Conservation (phyloP, 2,797 vertebrate genomes). For the Netta rufina region DNA sequence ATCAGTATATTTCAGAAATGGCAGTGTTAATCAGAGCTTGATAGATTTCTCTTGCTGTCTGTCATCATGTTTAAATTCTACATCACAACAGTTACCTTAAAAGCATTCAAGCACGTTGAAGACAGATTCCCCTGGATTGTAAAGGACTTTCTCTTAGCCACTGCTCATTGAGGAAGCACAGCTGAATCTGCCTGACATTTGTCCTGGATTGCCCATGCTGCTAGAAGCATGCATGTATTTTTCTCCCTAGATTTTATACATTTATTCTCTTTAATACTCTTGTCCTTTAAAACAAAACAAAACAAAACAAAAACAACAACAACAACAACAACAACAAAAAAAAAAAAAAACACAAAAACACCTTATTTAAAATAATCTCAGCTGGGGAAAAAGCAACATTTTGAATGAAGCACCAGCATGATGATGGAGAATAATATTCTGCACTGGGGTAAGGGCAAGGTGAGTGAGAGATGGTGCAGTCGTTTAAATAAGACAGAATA, state of each 20-base stretch:
- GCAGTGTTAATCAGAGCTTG: background rate
- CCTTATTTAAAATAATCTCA: background rate
- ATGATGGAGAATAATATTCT: background rate
- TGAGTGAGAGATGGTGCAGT: background rate
- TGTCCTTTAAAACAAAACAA: background rate
- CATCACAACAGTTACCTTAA: background rate
- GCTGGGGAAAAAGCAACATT: background rate
- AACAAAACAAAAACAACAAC: too few species aligned
- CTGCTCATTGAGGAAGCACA: background rate
- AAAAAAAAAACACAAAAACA: background rate
- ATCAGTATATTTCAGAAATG: background rate
- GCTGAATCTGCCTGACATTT: background rate
- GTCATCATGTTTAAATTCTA: background rate
- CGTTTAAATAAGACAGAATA: background rate
- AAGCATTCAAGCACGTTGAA: background rate
- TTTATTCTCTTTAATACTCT: background rate
- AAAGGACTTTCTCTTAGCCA: background rate
- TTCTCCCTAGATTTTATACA: rapidly evolving
- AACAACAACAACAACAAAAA: too few species aligned
- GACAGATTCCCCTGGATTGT: background rate
- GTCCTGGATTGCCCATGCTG: background rate
- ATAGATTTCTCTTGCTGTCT: background rate
- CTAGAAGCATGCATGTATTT: background rate
- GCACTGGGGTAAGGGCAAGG: rapidly evolving
- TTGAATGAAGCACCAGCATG: background rate